Base-by-base conservation (phyloP, 2,113 vertebrate genomes). In the Chlorodrepanis virens region DNA sequence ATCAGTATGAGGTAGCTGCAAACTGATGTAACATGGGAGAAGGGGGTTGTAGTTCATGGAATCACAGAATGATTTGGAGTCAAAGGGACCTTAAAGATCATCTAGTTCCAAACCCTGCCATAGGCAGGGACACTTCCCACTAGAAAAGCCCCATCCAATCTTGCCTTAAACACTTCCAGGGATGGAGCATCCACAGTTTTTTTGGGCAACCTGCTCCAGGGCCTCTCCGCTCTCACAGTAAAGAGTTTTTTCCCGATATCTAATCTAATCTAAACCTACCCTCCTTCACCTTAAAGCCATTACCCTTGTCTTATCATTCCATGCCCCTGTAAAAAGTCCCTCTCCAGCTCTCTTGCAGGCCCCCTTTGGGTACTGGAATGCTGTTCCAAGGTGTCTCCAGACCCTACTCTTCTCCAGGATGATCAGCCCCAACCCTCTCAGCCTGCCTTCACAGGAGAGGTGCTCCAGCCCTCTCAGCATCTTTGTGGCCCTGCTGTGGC, bases 11-110 rank as follows among this genome's bases (percentile, higher is more conserved):
- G 12, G 9, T 1, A 31, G 19, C 24, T 20, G 52, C 37, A 47
- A 45, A 23, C 24, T 57, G 54, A 57, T 31, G 9, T 1, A 59
- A 40, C 6, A 6, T 0, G 0, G 52, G 23, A 68, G 47, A 53
- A 10, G 8, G 17, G 14, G 1, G 9, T 24, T 69, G 40, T 42
- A 6, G 33, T 77, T 70, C 5, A 23, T 20, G 64, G 47, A 23
- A 33, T 49, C 31, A 69, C 21, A 33, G 56, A 23, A 63, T 23
- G 6, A 14, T 19, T 53, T 54, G 35, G 49, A 40, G 29, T 37
- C 0, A 0, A 77, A 69, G 14, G 14, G 8, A 56, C 18, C 14
- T 31, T 31, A 31, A 40, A 54, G 21, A 35, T 19, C 17, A 33
- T 13, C 8, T 31, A 6, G 8, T 28, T 77, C 18, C 29, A 61